These are phyloP conservation scores for Laticauda laticaudata DNA, from an alignment of 2,113 vertebrate species.

Conservation along the genomic window DNA sequence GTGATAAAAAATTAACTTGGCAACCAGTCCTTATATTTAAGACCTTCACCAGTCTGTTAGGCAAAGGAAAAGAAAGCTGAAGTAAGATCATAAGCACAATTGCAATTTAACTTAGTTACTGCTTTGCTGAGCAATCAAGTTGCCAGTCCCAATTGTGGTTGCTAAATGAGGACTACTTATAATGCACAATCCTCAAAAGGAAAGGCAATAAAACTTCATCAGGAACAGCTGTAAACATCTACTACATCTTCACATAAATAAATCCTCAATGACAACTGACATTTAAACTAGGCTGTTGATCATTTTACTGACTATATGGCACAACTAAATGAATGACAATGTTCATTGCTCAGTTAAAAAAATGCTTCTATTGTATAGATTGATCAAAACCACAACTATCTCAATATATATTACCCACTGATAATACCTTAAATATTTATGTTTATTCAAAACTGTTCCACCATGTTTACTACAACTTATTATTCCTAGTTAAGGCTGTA, in stretches of 20 bases:
- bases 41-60: background rate
- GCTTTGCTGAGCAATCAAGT: background rate
- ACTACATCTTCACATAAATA: background rate
- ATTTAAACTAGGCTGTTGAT: background rate
- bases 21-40: background rate
- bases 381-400: background rate
- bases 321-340: background rate
- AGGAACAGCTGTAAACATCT: background rate
- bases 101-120: background rate
- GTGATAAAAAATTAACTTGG: background rate
- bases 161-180: background rate
- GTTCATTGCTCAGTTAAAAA: background rate
- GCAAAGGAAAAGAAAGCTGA: background rate
- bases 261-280: background rate
- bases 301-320: background rate
- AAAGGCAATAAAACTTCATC: background rate
- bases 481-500: background rate
- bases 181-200: background rate
- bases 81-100: background rate
- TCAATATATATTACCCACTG: background rate
- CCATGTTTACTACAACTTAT: background rate
- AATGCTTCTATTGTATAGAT: background rate
- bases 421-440: background rate
- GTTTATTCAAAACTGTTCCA: background rate
- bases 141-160: background rate